Evolutionary conservation across 1,140 invertebrate genomes (phyloP).

Genomic region (Drosophila leontia): DNA sequence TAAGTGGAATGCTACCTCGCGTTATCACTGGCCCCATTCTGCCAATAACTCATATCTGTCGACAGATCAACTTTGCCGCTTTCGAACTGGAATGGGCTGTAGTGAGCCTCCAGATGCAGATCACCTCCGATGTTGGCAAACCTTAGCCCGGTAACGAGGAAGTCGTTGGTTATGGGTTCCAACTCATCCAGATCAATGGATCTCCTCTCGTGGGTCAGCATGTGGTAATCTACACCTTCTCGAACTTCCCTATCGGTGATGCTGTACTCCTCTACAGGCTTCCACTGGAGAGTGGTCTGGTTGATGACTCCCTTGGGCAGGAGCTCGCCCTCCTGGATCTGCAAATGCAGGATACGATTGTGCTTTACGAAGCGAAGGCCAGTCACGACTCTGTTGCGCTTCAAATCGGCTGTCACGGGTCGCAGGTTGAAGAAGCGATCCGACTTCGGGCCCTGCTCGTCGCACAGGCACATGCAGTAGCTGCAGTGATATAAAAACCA

Average conservation of each 20-base stretch:
- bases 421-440: conserved; percentile 93
- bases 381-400: conserved; percentile 90
- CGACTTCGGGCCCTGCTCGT: conserved; percentile 89
- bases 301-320: conserved; percentile 88
- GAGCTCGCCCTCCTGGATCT: conserved; percentile 91
- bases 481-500: conserved; percentile 92
- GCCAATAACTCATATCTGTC: background rate
- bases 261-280: conserved; percentile 88
- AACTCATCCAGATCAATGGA: conserved; percentile 92
- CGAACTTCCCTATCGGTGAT: conserved; percentile 86
- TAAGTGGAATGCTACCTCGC: too few species aligned
- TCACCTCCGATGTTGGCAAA: conserved; percentile 92
- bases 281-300: conserved; percentile 87
- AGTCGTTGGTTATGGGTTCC: conserved; percentile 88
- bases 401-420: conserved; percentile 87
- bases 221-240: conserved; percentile 90
- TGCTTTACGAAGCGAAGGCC: conserved; percentile 85
- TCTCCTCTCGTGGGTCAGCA: conserved; percentile 89
- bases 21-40: too few species aligned
- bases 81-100: conserved; percentile 91
- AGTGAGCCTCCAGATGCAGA: conserved; percentile 92
- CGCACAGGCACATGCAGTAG: conserved; percentile 95
- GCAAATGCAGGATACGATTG: conserved; percentile 86
- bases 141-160: conserved; percentile 87
- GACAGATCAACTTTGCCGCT: conserved; percentile 88